phyloP scores from a whole-genome alignment of 2,888 invertebrate species.

The Chalcis sispes region DNA sequence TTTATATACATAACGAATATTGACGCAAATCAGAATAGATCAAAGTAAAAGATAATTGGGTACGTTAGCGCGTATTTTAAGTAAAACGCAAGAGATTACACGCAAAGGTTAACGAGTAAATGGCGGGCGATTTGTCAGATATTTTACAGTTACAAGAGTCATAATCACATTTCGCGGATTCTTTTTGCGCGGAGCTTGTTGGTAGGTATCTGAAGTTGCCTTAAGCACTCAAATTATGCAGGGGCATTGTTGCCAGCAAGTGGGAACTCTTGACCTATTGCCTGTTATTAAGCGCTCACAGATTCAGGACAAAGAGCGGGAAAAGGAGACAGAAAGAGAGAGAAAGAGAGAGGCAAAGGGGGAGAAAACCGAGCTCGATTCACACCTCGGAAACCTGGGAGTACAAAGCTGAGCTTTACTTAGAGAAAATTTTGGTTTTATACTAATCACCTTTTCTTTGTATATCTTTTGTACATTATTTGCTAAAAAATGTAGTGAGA shows the following conservation, averaged over 20 bases:
- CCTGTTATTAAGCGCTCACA: constrained; percentile 60
- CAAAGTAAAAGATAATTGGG: too few relatives aligned
- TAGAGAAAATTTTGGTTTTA: not conserved
- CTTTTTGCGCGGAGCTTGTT: not conserved
- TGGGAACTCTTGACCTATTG: constrained; percentile 65
- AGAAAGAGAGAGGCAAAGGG: too few relatives aligned
- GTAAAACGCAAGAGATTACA: not conserved
- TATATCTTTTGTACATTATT: too few relatives aligned
- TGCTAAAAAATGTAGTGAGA: too few relatives aligned
- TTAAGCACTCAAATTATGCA: constrained; percentile 64
- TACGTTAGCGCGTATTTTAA: too few relatives aligned
- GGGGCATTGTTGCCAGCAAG: constrained; percentile 61
- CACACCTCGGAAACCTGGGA: not conserved
- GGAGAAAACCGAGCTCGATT: too few relatives aligned
- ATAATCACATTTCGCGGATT: not conserved
- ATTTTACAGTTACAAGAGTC: not conserved
- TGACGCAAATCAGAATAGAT: too few relatives aligned
- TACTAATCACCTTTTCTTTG: too few relatives aligned
- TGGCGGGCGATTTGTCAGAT: too few relatives aligned
- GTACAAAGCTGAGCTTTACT: not conserved
- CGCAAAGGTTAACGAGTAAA: not conserved
- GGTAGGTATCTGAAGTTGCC: not conserved
- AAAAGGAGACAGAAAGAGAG: too few relatives aligned
- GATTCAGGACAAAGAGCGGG: constrained; percentile 49
- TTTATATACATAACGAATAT: too few relatives aligned